Evolutionary conservation across 2,888 invertebrate species (phyloP), one percentile per base, ranked within the genome.

Genomic region (Pinctada fucata): DNA sequence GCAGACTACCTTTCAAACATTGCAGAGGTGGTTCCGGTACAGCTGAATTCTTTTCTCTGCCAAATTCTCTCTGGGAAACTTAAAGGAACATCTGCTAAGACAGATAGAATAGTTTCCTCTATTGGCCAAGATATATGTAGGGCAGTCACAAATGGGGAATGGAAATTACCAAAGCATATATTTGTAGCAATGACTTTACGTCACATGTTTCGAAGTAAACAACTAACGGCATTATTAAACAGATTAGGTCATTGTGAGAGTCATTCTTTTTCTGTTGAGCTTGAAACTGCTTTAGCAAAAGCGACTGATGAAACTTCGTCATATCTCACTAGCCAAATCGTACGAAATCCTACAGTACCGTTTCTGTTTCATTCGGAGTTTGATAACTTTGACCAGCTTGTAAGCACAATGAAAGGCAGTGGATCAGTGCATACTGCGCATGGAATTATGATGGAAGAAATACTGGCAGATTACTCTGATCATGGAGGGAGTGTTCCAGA

Each of bases 361-460:
- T 80, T 83, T 10, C 50, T 85, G 2, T 87, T 86, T 64, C 85
- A 87, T 79, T 82, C 83, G n/a, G 84, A 86, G 49, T 87, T 85
- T 78, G 85, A 85, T 77, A 85, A 84, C 51, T 85, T 84, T 71
- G 84, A 87, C 72, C 77, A 82, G 76, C 66, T 84, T 2, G 51
- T 86, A 10, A 86, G 85, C 75, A 76, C 78, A 48, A 45, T 83
- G 64, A 48, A 75, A n/a, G 83, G 84, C 1, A 72, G 49, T 45
- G 85, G 72, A 2, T 84, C 85, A 47, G 67, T 86, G 13, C 84
- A 86, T 63, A 85, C 79, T 51, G 80, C 85, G 8, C 83, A 85
- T 82, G 87, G 84, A 2, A 87, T 86, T 16, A 86, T 86, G 86
- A n/a, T 86, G 71, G 85, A 87, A 66, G 82, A 86, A 6, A 65